Evolutionary conservation across 1,140 invertebrate genomes (phyloP).

Genomic region (Zaprionus gabonicus): DNA sequence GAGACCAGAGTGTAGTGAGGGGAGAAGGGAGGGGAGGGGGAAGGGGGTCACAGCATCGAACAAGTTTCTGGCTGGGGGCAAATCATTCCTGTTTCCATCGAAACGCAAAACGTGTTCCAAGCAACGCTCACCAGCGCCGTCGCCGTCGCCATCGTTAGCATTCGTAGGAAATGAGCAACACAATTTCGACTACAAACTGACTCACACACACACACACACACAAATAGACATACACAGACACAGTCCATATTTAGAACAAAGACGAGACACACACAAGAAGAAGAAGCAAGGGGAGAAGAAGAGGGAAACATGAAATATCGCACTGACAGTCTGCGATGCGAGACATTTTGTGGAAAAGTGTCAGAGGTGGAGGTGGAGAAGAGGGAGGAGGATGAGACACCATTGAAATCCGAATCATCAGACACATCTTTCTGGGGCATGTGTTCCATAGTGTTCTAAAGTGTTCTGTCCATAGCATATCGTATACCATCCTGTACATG

Average conservation of each 20-base stretch:
- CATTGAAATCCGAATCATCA: constrained; percentile 39
- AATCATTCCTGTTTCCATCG: constrained; percentile 48
- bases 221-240: constrained; percentile 31
- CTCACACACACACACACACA: constrained; percentile 37
- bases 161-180: constrained; percentile 59
- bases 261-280: constrained; percentile 19
- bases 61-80: constrained; percentile 59
- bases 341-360: constrained; percentile 72
- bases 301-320: constrained; percentile 47
- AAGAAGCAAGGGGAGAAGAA: constrained; percentile 3
- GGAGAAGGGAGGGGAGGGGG: not conserved
- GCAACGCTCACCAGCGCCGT: constrained; percentile 3
- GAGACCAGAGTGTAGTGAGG: not conserved
- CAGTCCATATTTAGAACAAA: constrained; percentile 74
- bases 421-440: constrained; percentile 46
- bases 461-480: not conserved
- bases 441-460: constrained; percentile 22
- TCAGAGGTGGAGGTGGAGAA: constrained; percentile 33
- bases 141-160: constrained; percentile 15
- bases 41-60: constrained; percentile 29
- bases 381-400: not conserved
- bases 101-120: constrained; percentile 68
- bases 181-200: not conserved
- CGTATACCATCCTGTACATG: constrained; percentile 7
- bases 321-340: constrained; percentile 61